Percentiles rank a stretch among this genome's conserved stretches.
phyloP scores from a whole-genome alignment of 2,113 vertebrate species.

The Macquaria ambigua region DNA sequence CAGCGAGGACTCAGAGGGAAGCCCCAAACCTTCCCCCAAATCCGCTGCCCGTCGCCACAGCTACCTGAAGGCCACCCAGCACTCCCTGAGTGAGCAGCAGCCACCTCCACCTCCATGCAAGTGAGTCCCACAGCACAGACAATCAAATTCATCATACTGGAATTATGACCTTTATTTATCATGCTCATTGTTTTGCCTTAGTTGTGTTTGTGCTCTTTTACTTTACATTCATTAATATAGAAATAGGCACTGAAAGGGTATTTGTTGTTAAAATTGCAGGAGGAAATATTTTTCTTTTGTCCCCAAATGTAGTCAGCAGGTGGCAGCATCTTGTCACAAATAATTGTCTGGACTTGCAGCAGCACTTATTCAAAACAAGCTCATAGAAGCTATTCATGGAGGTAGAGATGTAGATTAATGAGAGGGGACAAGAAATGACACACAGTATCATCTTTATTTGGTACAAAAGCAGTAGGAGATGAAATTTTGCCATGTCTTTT shows the following conservation, averaged over 20 bases:
- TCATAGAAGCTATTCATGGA: background rate
- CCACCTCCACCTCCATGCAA: constrained; percentile 88
- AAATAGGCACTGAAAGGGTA: background rate
- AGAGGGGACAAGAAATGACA: background rate
- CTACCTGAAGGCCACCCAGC: constrained; percentile 99
- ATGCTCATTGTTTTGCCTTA: constrained; percentile 38
- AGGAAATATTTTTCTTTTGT: constrained; percentile 15
- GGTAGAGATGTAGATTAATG: background rate
- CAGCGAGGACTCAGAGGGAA: constrained; percentile 93
- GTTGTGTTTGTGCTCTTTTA: constrained; percentile 34
- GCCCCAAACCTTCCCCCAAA: constrained; percentile 97
- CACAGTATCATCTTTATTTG: constrained; percentile 27
- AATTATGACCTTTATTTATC: constrained; percentile 17
- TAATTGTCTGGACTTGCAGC: background rate
- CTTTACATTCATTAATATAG: constrained; percentile 32
- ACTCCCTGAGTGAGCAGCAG: constrained; percentile 95
- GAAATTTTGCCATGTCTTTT: constrained; percentile 74
- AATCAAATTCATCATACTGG: background rate
- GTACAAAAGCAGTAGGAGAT: constrained; percentile 61
- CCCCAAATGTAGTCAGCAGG: constrained; percentile 72
- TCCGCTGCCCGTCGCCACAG: constrained; percentile 96
- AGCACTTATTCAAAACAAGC: constrained; percentile 3
- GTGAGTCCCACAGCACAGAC: constrained; percentile 78
- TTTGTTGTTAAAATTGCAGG: background rate
- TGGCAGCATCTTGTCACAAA: constrained; percentile 73